These are phyloP conservation scores for Herpailurus yagouaroundi DNA, from an alignment of 2,113 vertebrate species.

Conservation along the genomic window DNA sequence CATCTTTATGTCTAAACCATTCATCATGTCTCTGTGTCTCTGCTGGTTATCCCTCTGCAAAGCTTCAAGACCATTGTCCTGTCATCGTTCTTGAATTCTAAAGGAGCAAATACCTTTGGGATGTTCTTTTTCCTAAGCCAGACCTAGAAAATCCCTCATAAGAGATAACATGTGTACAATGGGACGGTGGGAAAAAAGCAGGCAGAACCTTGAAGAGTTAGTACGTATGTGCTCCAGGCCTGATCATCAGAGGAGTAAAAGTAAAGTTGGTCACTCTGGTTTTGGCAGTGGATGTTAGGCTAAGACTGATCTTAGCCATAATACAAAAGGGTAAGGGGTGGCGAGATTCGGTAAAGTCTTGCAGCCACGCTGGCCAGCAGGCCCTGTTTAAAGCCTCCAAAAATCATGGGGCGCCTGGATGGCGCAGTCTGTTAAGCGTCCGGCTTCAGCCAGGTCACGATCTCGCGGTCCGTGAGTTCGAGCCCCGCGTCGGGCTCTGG, in stretches of 20 bases:
- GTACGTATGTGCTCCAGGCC: neutral
- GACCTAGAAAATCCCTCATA: neutral
- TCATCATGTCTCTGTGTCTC: neutral
- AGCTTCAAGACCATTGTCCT: neutral
- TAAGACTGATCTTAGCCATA: neutral
- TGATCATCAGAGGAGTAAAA: neutral
- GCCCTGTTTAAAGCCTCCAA: neutral
- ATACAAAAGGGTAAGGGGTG: neutral
- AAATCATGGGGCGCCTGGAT: no score
- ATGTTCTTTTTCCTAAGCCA: neutral
- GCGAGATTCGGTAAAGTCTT: no score
- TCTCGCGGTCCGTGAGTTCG: no score
- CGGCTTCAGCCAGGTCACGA: no score
- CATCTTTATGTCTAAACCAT: neutral
- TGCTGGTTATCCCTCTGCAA: neutral
- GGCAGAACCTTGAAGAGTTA: neutral
- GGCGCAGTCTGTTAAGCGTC: no score
- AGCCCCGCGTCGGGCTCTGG: no score
- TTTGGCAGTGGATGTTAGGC: neutral
- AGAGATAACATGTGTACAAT: neutral
- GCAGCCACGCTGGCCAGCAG: accelerated
- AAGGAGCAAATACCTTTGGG: neutral
- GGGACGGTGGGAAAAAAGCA: neutral
- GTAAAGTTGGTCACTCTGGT: neutral
- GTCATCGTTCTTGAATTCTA: neutral